Evolutionary conservation across 2,797 vertebrate genomes (phyloP).

Genomic region (Rhinella marina): DNA sequence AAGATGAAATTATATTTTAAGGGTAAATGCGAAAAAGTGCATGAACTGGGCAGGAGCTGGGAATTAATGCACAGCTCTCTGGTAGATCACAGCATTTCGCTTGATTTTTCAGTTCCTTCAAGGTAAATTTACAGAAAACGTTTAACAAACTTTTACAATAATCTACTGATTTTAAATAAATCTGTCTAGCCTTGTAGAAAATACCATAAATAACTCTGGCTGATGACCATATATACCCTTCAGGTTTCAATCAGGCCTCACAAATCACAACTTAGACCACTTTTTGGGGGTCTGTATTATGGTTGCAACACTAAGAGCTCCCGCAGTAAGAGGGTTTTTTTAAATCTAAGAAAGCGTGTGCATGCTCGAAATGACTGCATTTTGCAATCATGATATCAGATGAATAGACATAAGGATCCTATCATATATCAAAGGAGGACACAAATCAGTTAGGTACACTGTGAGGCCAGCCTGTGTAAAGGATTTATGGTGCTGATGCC

Average conservation of each 20-base stretch:
- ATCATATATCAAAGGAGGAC: conserved; percentile 27
- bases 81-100: neutral
- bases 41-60: neutral
- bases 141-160: neutral
- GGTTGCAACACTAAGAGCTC: neutral
- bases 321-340: neutral
- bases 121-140: neutral
- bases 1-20: conserved; percentile 27
- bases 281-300: neutral
- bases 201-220: neutral
- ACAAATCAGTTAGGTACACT: neutral
- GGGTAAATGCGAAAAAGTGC: neutral
- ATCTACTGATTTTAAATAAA: neutral
- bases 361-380: neutral
- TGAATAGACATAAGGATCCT: conserved; percentile 24
- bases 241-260: neutral
- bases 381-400: neutral
- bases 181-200: neutral
- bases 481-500: conserved; percentile 10
- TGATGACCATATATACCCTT: neutral
- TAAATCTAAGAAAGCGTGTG: neutral
- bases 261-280: neutral
- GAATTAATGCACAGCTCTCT: neutral
- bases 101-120: neutral
- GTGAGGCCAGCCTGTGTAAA: neutral